Percentiles rank a stretch among this genome's conserved stretches.
Conservation (phyloP, 2,113 vertebrate genomes). For the Caranx melampygus region DNA sequence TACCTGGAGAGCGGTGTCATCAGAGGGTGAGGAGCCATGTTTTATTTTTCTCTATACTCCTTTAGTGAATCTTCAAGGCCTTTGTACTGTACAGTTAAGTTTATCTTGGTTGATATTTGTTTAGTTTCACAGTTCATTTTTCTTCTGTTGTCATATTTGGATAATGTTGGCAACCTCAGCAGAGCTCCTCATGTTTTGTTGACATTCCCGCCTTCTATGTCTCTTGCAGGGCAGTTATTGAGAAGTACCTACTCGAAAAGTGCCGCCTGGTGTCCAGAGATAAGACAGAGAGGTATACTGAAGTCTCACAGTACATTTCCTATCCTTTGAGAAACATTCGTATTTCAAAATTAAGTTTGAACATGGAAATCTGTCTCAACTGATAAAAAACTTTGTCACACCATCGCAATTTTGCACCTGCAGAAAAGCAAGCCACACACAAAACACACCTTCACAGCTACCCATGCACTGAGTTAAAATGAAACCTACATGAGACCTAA, state of each 20-base stretch:
- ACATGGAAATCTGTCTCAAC: neutral
- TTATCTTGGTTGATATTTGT: conserved; percentile 10
- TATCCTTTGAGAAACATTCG: neutral
- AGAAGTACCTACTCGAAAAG: conserved; percentile 97
- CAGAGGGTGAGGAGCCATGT: conserved; percentile 87
- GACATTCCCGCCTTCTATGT: conserved; percentile 19
- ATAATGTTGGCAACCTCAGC: neutral
- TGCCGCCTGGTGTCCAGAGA: conserved; percentile 92
- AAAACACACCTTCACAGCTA: neutral
- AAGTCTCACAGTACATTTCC: neutral
- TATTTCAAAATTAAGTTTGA: neutral
- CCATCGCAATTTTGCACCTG: neutral
- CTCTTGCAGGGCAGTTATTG: conserved; percentile 89
- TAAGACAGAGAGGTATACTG: conserved; percentile 90
- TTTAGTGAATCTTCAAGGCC: neutral
- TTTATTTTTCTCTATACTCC: neutral
- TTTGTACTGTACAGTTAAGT: conserved; percentile 1
- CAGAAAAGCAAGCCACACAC: neutral
- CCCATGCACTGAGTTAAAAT: neutral
- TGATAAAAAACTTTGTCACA: neutral
- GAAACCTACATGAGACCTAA: neutral
- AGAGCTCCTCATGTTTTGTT: neutral
- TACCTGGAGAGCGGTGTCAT: conserved; percentile 95
- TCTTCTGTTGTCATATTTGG: neutral
- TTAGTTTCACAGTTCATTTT: neutral